Evolutionary conservation across 1,140 invertebrate species (phyloP), one percentile per base, ranked within the genome.

Genomic region (Drosophila nannoptera): DNA sequence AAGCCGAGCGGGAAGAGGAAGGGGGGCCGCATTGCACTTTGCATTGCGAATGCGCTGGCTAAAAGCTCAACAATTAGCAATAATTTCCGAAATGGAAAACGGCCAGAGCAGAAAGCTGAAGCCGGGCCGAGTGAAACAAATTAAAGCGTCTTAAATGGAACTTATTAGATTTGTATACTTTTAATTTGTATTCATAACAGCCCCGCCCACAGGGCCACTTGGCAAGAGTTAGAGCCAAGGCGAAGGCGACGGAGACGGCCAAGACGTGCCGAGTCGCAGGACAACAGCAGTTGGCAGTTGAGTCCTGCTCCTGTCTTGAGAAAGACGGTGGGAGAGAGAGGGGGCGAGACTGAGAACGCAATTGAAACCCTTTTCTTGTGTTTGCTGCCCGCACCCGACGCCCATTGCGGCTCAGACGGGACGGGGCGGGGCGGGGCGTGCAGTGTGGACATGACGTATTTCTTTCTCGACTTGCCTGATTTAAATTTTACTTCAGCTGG

Each of bases 151-250:
- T 86, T 86, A 86, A 86, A 86, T 86, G 81, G 74, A 86, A 87
- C 78, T 87, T 87, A 80, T 84, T 87, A 87, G 78, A 87, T 87
- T 87, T 87, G 84, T 87, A 87, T 87, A 87, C 84, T 87, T 87
- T 87, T 87, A 87, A 87, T 87, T 87, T 87, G 84, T 80, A 87
- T 87, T 87, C 84, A 87, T 84, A 87, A 87, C 84, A 87, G 84
- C 42, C 64, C 61, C 32, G 52, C 48, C 12, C 52, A 35, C 38
- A 38, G 4, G 14, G 9, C 12, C 14, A 1, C 40, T 42, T 43
- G 52, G 33, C 36, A 32, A 65, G 77, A 77, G 76, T 66, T 66
- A 52, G 36, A 53, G 48, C 54, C 12, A 45, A 56, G 54, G 31
- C 52, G 40, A 42, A 42, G 35, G 35, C 6, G 35, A 36, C 6